Conservation (phyloP, 2,888 invertebrate genomes). For the Sphaerophoria rueppellii region DNA sequence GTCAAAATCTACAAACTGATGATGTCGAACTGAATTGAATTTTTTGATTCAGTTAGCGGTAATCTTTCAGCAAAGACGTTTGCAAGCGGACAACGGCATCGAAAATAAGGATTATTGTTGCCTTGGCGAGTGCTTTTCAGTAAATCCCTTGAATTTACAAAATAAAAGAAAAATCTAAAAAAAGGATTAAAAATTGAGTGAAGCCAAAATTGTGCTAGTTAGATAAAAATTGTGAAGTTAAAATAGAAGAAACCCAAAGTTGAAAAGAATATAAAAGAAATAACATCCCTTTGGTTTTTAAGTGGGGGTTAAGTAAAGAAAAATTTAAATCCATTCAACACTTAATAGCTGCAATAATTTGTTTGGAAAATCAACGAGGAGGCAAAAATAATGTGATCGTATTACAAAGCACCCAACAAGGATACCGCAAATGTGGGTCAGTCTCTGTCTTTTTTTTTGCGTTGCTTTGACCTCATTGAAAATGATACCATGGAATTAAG, state of each 20-base stretch:
- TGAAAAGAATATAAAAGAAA: neutral
- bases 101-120: neutral
- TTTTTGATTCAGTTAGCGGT: slow-evolving; percentile 57
- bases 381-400: slow-evolving; percentile 49
- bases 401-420: slow-evolving; percentile 47
- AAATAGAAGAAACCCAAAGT: neutral
- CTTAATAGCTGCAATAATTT: slow-evolving; percentile 59
- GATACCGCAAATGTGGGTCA: slow-evolving; percentile 68
- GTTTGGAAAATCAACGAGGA: slow-evolving; percentile 48
- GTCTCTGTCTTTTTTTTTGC: slow-evolving; percentile 31
- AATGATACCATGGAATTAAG: slow-evolving; percentile 29
- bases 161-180: too few relatives aligned
- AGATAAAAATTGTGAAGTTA: slow-evolving; percentile 9
- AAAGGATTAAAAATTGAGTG: neutral
- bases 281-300: slow-evolving; percentile 12
- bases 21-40: neutral
- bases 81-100: slow-evolving; percentile 23
- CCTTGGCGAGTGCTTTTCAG: neutral
- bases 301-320: slow-evolving; percentile 35
- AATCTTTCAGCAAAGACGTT: slow-evolving; percentile 48
- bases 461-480: slow-evolving; percentile 26
- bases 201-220: neutral
- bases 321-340: slow-evolving; percentile 42
- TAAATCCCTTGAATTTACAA: neutral
- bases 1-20: neutral